A percentile compares a stretch with the other conserved stretches of the same genome.
These are phyloP conservation scores for Mythimna loreyi DNA, from an alignment of 2,888 invertebrate species.

Conservation along the genomic window DNA sequence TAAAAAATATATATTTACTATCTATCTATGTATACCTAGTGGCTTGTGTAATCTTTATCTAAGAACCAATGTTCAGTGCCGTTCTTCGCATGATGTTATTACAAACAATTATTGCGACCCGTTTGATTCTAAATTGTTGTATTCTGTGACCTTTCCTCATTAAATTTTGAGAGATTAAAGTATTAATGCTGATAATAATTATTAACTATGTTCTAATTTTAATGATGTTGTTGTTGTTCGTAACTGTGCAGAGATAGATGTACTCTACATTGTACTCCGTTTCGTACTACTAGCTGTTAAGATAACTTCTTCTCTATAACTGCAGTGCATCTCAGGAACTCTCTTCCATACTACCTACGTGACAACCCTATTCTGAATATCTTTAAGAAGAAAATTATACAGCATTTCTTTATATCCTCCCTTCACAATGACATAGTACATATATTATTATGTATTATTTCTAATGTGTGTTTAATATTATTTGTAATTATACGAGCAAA, in stretches of 20 bases:
- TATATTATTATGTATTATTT: too few species aligned
- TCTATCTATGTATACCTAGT: background rate
- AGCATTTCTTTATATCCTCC: too few species aligned
- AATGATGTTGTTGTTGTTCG: background rate
- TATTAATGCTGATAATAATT: background rate
- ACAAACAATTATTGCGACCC: constrained; percentile 38
- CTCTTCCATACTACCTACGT: too few species aligned
- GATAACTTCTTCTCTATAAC: too few species aligned
- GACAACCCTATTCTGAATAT: too few species aligned
- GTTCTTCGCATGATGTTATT: constrained; percentile 32
- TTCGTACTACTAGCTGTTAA: too few species aligned
- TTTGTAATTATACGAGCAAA: too few species aligned
- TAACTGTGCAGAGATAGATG: background rate
- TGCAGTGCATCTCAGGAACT: too few species aligned
- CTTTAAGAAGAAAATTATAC: too few species aligned
- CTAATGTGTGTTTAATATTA: too few species aligned
- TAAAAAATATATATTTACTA: constrained; percentile 8
- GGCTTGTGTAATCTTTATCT: constrained; percentile 44
- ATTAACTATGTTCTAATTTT: background rate
- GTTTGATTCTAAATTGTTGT: constrained; percentile 8
- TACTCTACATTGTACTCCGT: too few species aligned
- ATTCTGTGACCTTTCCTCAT: constrained; percentile 33
- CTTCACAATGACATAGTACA: too few species aligned
- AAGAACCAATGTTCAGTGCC: constrained; percentile 22
- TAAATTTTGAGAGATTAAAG: constrained; percentile 12